A percentile compares a stretch with the other conserved stretches of the same genome.
Conservation (phyloP, 2,888 invertebrate genomes). For the Andrena minutula region DNA sequence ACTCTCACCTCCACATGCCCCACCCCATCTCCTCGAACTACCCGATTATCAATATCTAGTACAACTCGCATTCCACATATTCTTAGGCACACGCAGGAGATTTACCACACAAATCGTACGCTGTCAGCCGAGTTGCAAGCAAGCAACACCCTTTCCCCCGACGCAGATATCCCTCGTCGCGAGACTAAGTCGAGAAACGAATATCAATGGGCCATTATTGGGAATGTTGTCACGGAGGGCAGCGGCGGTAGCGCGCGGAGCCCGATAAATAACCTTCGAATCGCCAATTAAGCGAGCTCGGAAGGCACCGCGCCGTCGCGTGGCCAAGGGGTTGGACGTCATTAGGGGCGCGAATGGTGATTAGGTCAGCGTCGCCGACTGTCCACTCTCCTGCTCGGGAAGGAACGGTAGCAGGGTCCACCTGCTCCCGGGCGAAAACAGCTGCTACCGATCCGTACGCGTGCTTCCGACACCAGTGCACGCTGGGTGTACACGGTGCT, state of each 20-base stretch:
- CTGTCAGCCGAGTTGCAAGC: background rate
- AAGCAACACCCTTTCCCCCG: conserved; percentile 7
- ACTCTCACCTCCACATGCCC: no score
- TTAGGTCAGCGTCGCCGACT: conserved; percentile 73
- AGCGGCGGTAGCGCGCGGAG: conserved; percentile 31
- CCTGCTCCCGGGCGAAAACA: conserved; percentile 76
- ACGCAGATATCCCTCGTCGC: conserved; percentile 52
- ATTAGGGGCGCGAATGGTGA: conserved; percentile 81
- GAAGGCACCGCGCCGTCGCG: conserved; percentile 59
- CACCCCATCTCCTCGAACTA: no score
- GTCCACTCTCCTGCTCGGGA: conserved; percentile 28
- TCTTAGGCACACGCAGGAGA: no score
- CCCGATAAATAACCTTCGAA: conserved; percentile 78
- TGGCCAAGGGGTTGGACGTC: conserved; percentile 73
- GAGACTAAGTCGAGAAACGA: background rate
- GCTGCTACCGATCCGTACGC: conserved; percentile 66
- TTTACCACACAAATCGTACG: background rate
- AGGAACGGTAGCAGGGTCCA: conserved; percentile 78
- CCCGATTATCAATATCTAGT: no score
- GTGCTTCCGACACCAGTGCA: conserved; percentile 44
- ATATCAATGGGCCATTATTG: conserved; percentile 60
- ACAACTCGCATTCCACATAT: no score
- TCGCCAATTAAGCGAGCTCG: conserved; percentile 81
- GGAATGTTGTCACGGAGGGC: conserved; percentile 34
- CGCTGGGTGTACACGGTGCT: conserved; percentile 42